A percentile compares a stretch with the other conserved stretches of the same genome.
phyloP scores from a whole-genome alignment of 2,888 invertebrate genomes.

The Anthophora plumipes region DNA sequence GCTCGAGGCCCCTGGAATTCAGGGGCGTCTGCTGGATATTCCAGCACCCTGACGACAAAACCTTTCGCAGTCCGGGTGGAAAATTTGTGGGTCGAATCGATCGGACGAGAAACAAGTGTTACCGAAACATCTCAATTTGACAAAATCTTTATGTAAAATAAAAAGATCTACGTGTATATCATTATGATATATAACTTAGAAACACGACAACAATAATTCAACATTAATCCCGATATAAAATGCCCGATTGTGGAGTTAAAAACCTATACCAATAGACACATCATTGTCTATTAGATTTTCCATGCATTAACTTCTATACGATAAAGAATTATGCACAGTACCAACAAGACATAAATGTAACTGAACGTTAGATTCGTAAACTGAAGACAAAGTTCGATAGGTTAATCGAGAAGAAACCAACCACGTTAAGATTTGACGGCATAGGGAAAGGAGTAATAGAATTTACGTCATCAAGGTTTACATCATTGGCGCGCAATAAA shows the following conservation, averaged over 20 bases:
- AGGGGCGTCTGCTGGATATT: conserved; percentile 68
- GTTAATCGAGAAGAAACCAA: too few relatives aligned
- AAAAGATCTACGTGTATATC: background rate
- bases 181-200: background rate
- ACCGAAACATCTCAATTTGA: background rate
- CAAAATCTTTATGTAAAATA: background rate
- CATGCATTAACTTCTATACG: background rate
- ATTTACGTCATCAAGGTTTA: conserved; percentile 60
- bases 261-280: background rate
- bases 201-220: too few relatives aligned
- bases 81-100: background rate
- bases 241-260: background rate
- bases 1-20: conserved; percentile 66
- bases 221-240: background rate
- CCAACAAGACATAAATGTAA: background rate
- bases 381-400: background rate
- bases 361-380: background rate
- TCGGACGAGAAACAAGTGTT: background rate
- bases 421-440: background rate
- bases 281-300: background rate
- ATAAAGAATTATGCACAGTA: background rate
- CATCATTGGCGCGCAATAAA: conserved; percentile 64
- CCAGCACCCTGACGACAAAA: conserved; percentile 42
- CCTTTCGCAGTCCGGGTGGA: background rate
- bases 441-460: conserved; percentile 13